A percentile compares a stretch with the other conserved stretches of the same genome.
Conservation (phyloP, 2,888 invertebrate genomes). For the Philhelius pedissequus region DNA sequence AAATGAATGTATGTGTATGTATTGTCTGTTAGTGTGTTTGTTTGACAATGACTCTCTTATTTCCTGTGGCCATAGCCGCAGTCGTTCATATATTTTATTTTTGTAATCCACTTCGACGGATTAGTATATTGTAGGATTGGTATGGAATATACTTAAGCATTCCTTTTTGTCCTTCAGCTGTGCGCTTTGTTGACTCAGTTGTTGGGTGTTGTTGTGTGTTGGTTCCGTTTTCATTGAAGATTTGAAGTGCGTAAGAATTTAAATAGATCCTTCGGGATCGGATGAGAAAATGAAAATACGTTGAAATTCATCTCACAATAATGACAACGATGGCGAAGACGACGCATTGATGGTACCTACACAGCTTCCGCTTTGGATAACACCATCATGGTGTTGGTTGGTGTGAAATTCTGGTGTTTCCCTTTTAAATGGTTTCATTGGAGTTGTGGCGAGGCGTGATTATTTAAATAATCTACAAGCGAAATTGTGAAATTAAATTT, state of each 20-base stretch:
- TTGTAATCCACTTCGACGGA: conserved; percentile 9
- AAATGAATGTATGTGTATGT: too few species aligned
- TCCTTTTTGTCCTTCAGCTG: not conserved
- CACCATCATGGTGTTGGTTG: not conserved
- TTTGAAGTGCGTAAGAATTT: conserved; percentile 21
- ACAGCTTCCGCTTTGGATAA: not conserved
- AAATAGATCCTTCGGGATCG: conserved; percentile 17
- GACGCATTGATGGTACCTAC: not conserved
- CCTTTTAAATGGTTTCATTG: conserved; percentile 22
- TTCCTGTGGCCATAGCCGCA: not conserved
- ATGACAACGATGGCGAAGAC: not conserved
- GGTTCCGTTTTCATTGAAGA: not conserved
- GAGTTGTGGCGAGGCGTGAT: conserved; percentile 17
- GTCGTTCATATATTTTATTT: not conserved
- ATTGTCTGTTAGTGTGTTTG: not conserved
- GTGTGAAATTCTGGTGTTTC: conserved; percentile 9
- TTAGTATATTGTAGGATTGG: conserved; percentile 26
- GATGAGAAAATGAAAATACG: not conserved
- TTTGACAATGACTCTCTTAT: not conserved
- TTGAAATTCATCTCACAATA: conserved; percentile 3
- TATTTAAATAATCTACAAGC: conserved; percentile 23
- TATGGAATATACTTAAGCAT: conserved; percentile 10
- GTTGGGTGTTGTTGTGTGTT: not conserved
- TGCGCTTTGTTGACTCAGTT: not conserved
- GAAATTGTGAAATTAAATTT: conserved; percentile 18